Base-by-base conservation (phyloP, 2,113 vertebrate species). In the Coptodon bakossiorum region DNA sequence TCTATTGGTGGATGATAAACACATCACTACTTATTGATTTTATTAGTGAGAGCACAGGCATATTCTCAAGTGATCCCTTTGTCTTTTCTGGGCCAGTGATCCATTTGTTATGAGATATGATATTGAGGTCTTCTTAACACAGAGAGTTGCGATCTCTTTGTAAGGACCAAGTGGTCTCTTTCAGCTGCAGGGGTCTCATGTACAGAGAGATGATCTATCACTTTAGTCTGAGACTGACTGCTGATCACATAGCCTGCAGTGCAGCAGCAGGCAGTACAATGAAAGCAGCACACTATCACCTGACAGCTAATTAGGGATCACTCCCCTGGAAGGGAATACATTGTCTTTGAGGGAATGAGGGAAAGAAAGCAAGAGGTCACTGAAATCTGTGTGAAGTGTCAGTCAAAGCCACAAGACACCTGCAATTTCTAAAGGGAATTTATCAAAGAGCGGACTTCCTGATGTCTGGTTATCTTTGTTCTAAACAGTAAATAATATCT, bases 301-400 rank as follows among this genome's bases (percentile, higher is more conserved):
- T 96, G 94, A 96, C 95, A 96, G 92, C 95, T 96, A 96, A 96
- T 96, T 96, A 96, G 95, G 91, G 95, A 96, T 95, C 93, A 90
- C 90, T 93, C 92, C 90, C 87, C 92, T 93, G 91, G 93, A 93
- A 96, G 96, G 95, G 91, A 95, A 96, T 93, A 91, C 84, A 93
- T 92, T 94, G 92, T 95, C 95, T 96, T 96, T 96, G 89, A 95
- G 87, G 92, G 88, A 90, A 84, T 84, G 85, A 92, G 91, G 84
- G 84, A 93, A 91, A 93, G 91, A 94, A 94, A 95, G 92, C 93
- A 93, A 88, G 88, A 88, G 94, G 94, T 93, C 87, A 87, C 83
- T 91, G 88, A 91, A 94, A 95, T 94, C 91, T 45, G 87, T 95
- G 91, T 95, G 93, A 94, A 89, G 90, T 94, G 91, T 96, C 95